Percentiles rank a stretch among this genome's conserved stretches.
Evolutionary conservation across 2,888 invertebrate genomes (phyloP).

Genomic region (Ophraella communa): DNA sequence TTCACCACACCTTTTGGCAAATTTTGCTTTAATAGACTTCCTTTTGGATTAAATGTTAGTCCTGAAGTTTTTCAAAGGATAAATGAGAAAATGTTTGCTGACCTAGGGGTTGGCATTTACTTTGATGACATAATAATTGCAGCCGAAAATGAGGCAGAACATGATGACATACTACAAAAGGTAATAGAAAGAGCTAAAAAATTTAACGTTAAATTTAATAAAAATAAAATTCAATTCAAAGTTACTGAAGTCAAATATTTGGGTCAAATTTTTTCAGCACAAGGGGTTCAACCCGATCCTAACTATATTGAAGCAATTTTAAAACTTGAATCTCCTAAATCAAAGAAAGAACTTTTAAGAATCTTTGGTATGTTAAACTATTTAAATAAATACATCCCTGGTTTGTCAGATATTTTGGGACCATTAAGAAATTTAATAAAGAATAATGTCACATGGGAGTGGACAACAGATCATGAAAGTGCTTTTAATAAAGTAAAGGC

Average conservation of each 20-base stretch:
- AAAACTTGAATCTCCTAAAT: constrained; percentile 18
- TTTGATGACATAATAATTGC: constrained; percentile 43
- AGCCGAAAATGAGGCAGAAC: constrained; percentile 39
- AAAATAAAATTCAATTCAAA: too few species aligned
- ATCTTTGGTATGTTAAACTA: too few species aligned
- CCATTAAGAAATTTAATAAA: too few species aligned
- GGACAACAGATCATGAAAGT: too few species aligned
- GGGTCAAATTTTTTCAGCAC: constrained; percentile 24
- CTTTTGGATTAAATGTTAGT: constrained; percentile 41
- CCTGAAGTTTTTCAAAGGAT: constrained; percentile 44
- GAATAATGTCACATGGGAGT: too few species aligned
- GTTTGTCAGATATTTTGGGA: too few species aligned
- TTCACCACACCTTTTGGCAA: constrained; percentile 42
- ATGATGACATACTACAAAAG: constrained; percentile 32
- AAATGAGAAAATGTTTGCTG: constrained; percentile 41
- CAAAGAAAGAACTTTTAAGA: too few species aligned
- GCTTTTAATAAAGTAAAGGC: too few species aligned
- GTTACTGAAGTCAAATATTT: too few species aligned
- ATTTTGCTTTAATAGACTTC: constrained; percentile 39
- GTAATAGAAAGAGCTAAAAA: constrained; percentile 36
- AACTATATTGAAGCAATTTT: constrained; percentile 33
- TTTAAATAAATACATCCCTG: too few species aligned
- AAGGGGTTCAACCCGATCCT: constrained; percentile 36
- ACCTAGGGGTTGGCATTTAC: constrained; percentile 9
- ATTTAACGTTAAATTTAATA: neutral